Conservation (phyloP, 2,797 vertebrate species). For the Anguilla anguilla region DNA sequence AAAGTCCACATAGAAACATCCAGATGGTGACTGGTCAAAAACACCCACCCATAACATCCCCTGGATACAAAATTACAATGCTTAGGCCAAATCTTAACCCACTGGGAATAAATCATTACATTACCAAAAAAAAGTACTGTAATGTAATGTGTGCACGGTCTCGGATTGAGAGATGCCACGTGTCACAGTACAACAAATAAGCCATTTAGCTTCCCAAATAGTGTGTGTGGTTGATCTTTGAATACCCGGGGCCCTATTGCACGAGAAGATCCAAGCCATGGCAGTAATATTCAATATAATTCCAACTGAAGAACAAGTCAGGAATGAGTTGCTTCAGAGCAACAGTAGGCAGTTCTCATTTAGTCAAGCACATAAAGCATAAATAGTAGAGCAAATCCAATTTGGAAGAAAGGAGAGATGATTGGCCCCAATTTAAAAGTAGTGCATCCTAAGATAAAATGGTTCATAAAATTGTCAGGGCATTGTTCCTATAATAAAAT, state of each 20-base stretch:
- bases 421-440: conserved; percentile 28
- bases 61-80: neutral
- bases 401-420: neutral
- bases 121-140: too few relatives aligned
- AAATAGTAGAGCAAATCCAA: neutral
- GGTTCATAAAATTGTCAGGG: neutral
- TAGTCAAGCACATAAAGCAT: conserved; percentile 12
- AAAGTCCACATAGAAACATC: conserved; percentile 13
- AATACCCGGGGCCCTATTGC: conserved; percentile 24
- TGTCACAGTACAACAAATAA: neutral
- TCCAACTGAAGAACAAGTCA: conserved; percentile 30
- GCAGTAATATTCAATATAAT: conserved; percentile 40
- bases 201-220: neutral
- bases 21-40: neutral
- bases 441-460: conserved; percentile 17
- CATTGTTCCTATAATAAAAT: neutral
- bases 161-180: neutral
- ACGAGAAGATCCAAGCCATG: conserved; percentile 24
- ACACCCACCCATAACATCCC: neutral
- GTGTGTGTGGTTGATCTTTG: neutral
- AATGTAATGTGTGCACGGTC: neutral
- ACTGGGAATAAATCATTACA: neutral
- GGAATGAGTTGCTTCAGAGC: conserved; percentile 43
- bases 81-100: neutral
- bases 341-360: conserved; percentile 39